Conservation (phyloP, 2,113 vertebrate species). For the Craseonycteris thonglongyai region DNA sequence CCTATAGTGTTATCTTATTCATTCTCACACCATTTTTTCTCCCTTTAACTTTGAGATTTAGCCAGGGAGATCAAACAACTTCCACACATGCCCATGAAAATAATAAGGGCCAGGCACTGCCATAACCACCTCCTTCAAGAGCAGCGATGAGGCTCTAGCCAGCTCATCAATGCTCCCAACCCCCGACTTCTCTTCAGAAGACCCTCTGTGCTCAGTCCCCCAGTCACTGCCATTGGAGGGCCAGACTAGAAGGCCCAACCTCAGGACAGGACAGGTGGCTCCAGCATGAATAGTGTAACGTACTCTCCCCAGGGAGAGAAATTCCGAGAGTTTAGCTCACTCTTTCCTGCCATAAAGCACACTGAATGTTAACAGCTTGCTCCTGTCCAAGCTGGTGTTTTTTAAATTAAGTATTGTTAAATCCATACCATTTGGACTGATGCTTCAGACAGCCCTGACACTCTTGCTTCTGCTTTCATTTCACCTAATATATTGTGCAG, state of each 20-base stretch:
- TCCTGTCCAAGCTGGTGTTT: constrained; percentile 73
- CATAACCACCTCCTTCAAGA: neutral
- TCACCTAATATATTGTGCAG: constrained; percentile 49
- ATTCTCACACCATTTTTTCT: neutral
- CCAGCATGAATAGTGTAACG: constrained; percentile 48
- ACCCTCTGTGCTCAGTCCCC: neutral
- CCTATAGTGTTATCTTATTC: no score
- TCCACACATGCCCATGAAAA: neutral
- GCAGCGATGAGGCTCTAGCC: neutral
- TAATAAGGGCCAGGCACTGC: neutral
- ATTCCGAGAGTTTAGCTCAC: constrained; percentile 71
- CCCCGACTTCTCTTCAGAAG: neutral
- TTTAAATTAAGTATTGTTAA: constrained; percentile 78
- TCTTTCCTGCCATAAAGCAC: constrained; percentile 75
- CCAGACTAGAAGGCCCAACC: neutral
- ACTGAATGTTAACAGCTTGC: constrained; percentile 73
- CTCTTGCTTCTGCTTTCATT: constrained; percentile 61
- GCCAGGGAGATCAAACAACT: neutral
- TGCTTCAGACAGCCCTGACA: constrained; percentile 71
- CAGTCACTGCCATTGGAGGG: neutral
- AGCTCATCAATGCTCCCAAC: neutral
- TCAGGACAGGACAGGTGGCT: constrained; percentile 70
- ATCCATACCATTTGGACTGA: constrained; percentile 68
- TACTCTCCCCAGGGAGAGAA: constrained; percentile 66
- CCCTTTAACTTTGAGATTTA: neutral